These are phyloP conservation scores for Desmophyllum pertusum DNA, from an alignment of 92 coral and sea anemone genomes.

Conservation along the genomic window DNA sequence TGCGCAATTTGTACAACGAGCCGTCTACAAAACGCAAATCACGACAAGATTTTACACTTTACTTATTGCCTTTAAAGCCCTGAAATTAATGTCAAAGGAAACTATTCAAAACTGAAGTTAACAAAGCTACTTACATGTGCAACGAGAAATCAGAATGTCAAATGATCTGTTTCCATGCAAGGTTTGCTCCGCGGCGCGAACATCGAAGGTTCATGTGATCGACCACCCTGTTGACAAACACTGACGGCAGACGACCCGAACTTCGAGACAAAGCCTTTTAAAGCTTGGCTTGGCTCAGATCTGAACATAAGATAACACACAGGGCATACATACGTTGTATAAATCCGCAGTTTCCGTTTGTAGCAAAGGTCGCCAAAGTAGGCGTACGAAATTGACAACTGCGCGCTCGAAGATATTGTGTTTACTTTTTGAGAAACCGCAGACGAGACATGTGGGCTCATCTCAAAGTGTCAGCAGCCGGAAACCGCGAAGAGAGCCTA, in stretches of 20 bases:
- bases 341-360: not conserved
- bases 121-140: not conserved
- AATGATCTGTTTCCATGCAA: no score
- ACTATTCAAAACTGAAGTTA: not conserved
- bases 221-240: not conserved
- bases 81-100: not conserved
- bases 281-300: not conserved
- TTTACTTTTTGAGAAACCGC: not conserved
- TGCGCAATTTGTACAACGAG: not conserved
- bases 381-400: not conserved
- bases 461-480: no score
- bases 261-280: not conserved
- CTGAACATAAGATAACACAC: not conserved
- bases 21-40: not conserved
- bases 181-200: no score
- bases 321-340: no score
- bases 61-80: not conserved
- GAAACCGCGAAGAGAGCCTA: not conserved
- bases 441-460: conserved; percentile 11
- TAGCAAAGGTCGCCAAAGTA: not conserved
- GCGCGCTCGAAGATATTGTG: not conserved
- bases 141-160: not conserved
- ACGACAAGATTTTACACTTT: not conserved
- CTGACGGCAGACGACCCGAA: not conserved
- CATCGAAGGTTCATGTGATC: not conserved